Evolutionary conservation across 2,113 vertebrate species (phyloP).

Genomic region (Erythrocercus mccallii): DNA sequence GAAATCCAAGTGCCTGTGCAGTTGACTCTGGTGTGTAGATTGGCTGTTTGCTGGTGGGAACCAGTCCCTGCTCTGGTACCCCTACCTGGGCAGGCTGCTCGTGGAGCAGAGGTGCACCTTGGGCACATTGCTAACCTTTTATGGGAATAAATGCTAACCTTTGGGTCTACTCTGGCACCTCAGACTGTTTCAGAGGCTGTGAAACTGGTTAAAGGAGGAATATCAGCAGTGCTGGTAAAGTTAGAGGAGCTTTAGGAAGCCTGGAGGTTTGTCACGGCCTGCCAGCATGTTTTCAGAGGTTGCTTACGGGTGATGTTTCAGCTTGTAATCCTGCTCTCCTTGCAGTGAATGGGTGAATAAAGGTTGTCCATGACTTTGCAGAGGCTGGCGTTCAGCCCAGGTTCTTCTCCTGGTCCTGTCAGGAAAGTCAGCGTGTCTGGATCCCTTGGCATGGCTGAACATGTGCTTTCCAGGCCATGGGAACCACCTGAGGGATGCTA

Average conservation of each 20-base stretch:
- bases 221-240: not conserved
- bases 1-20: not conserved
- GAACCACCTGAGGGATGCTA: not conserved
- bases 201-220: not conserved
- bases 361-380: not conserved
- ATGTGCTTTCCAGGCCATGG: rapidly evolving
- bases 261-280: not conserved
- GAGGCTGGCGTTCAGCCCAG: not conserved
- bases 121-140: not conserved
- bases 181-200: not conserved
- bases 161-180: not conserved
- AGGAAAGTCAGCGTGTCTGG: rapidly evolving
- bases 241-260: not conserved
- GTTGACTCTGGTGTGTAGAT: not conserved
- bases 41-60: not conserved
- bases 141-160: no score
- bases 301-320: not conserved
- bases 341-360: not conserved
- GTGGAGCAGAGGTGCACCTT: rapidly evolving
- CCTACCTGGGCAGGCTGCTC: not conserved
- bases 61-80: not conserved
- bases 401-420: not conserved
- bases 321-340: not conserved
- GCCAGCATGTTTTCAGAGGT: not conserved
- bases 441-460: not conserved